Evolutionary conservation across 2,888 invertebrate genomes (phyloP), one percentile per base, ranked within the genome.

Genomic region (Philhelius pedissequus): DNA sequence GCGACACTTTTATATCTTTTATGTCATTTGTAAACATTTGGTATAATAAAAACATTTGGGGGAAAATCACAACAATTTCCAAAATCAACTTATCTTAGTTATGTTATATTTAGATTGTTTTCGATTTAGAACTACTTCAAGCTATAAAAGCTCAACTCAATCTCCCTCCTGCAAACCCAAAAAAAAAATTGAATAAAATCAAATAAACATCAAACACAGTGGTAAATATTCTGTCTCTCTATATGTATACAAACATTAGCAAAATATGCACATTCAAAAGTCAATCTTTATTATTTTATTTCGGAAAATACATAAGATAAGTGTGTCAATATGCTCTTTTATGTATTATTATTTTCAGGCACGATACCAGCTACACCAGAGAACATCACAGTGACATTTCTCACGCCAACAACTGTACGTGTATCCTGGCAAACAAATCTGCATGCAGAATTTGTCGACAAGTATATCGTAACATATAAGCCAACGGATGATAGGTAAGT

Each of bases 401-500:
- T 97, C 86, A 96, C 95, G 90, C 96, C 97, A 52, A 96, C 96
- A 86, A 96, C 97, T 60, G 96, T 97, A 87, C 94, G 95, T 88
- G 96, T 97, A 45, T 96, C 96, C 87, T 97, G 97, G 97, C 96
- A 96, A 87, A 96, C 96, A 80, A 94, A 96, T 89, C 93, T 95
- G 88, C 90, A 90, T 88, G 90, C 90, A 74, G 91, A 91, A 88
- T 91, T 92, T 56, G 95, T 96, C 86, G 97, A 97, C 90, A 97
- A 97, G 92, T 97, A 96, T 93, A 96, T 97, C 92, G 97, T 97
- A 91, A 96, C 96, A 20, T 97, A 97, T 92, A 97, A 97, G 90
- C 97, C 97, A 58, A 96, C 96, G 62, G 96, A 96, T 92, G 97
- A 97, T 92, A 97, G 97, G 97, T 97, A 95, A 94, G 90, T 91